phyloP scores from a whole-genome alignment of 2,797 vertebrate species.

The Sebastes itinus region DNA sequence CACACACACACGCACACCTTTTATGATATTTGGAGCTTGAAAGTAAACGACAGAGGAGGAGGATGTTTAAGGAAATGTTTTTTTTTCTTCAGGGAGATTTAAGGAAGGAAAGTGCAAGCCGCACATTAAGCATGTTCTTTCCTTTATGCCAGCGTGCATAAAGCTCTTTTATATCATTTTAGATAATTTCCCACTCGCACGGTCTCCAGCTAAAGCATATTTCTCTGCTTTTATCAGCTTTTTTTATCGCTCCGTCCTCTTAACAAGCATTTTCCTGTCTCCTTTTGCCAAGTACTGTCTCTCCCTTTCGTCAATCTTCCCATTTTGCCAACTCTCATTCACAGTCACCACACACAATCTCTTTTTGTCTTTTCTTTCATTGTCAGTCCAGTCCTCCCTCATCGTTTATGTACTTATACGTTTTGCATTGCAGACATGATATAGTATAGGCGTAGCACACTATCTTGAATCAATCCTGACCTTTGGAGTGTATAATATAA shows the following conservation, averaged over 20 bases:
- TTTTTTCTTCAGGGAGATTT: slow-evolving; percentile 22
- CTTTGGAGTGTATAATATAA: slow-evolving; percentile 50
- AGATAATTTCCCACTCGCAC: slow-evolving; percentile 62
- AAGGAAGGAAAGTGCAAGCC: slow-evolving; percentile 17
- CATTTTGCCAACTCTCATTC: slow-evolving; percentile 54
- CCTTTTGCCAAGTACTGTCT: slow-evolving; percentile 52
- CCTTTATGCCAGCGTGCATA: slow-evolving; percentile 45
- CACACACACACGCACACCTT: slow-evolving; percentile 20
- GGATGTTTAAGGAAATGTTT: slow-evolving; percentile 39
- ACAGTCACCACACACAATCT: slow-evolving; percentile 20
- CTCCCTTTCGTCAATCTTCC: slow-evolving; percentile 49
- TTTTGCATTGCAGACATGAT: slow-evolving; percentile 42
- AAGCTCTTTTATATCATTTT: slow-evolving; percentile 69
- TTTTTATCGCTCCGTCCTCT: slow-evolving; percentile 64
- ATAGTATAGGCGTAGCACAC: slow-evolving; percentile 28
- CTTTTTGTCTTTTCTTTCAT: slow-evolving; percentile 30
- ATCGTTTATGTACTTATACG: slow-evolving; percentile 22
- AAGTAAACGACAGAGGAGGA: slow-evolving; percentile 50
- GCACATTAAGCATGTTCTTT: slow-evolving; percentile 54
- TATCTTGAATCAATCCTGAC: slow-evolving; percentile 49
- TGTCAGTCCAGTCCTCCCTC: slow-evolving; percentile 10
- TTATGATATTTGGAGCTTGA: slow-evolving; percentile 56
- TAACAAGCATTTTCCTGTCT: slow-evolving; percentile 67
- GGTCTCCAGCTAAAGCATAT: slow-evolving; percentile 55
- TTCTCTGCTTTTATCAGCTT: slow-evolving; percentile 68